Percentiles rank a stretch among this genome's conserved stretches.
Conservation (phyloP, 2,113 vertebrate genomes). For the Coptodon rendalli region DNA sequence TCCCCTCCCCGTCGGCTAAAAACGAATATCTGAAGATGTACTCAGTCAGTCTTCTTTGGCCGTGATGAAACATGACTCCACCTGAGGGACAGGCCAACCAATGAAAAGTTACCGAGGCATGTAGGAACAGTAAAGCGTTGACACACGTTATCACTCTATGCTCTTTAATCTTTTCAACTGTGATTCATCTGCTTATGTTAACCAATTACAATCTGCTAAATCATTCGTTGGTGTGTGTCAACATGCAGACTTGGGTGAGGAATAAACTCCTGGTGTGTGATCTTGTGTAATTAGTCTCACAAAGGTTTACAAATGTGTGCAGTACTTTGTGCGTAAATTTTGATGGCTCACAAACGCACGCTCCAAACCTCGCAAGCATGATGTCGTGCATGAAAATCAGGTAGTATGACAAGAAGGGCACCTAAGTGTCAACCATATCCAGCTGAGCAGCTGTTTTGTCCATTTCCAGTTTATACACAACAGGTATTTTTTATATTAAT, state of each 20-base stretch:
- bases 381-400: background rate
- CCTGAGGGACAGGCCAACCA: background rate
- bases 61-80: slow-evolving; percentile 15
- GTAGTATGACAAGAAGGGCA: background rate
- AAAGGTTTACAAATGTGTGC: background rate
- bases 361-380: background rate
- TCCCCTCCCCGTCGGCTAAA: background rate
- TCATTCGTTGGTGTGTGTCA: background rate
- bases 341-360: background rate
- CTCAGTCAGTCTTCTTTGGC: slow-evolving; percentile 33
- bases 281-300: background rate
- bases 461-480: background rate
- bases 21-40: background rate
- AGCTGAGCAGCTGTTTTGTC: background rate
- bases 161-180: background rate
- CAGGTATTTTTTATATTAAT: background rate
- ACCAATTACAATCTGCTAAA: background rate
- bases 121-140: background rate
- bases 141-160: background rate
- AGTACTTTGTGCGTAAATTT: background rate
- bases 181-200: background rate
- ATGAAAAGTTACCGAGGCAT: background rate
- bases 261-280: background rate
- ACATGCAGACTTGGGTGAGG: background rate
- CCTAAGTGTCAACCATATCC: background rate